Conservation (phyloP, 2,113 vertebrate genomes). For the Monopterus albus region DNA sequence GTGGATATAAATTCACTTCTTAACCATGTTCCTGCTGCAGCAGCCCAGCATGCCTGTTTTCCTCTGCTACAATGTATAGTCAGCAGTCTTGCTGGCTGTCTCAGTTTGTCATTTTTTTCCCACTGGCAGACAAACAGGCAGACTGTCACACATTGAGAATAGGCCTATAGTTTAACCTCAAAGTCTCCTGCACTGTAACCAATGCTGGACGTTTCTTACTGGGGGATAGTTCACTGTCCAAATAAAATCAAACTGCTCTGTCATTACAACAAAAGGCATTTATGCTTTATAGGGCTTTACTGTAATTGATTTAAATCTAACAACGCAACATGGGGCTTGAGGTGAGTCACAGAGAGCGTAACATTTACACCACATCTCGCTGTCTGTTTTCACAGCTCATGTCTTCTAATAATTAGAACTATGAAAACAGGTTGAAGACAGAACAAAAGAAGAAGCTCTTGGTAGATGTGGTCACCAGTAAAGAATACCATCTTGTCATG, state of each 20-base stretch:
- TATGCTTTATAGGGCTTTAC: constrained; percentile 22
- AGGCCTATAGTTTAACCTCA: constrained; percentile 68
- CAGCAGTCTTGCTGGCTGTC: constrained; percentile 34
- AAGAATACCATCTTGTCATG: constrained; percentile 66
- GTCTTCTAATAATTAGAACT: constrained; percentile 39
- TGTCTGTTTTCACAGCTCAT: constrained; percentile 48
- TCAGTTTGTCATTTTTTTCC: too few species aligned
- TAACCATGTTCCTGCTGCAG: constrained; percentile 30
- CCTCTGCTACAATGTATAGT: constrained; percentile 12
- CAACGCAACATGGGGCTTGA: constrained; percentile 40
- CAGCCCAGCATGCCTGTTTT: too few species aligned
- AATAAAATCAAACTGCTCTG: constrained; percentile 50
- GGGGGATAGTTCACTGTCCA: constrained; percentile 27
- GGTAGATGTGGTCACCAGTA: constrained; percentile 49
- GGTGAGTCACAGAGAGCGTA: constrained; percentile 39
- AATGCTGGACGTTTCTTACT: constrained; percentile 31
- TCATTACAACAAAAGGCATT: constrained; percentile 41
- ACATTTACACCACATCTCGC: constrained; percentile 52
- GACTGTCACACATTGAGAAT: constrained; percentile 57
- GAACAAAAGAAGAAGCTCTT: constrained; percentile 32
- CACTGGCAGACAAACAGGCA: constrained; percentile 60
- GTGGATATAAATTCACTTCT: too few species aligned
- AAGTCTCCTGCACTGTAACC: constrained; percentile 46
- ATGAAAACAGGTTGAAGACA: constrained; percentile 45
- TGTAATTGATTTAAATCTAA: constrained; percentile 49